phyloP scores from a whole-genome alignment of 2,797 vertebrate genomes.

The Tachyglossus aculeatus region DNA sequence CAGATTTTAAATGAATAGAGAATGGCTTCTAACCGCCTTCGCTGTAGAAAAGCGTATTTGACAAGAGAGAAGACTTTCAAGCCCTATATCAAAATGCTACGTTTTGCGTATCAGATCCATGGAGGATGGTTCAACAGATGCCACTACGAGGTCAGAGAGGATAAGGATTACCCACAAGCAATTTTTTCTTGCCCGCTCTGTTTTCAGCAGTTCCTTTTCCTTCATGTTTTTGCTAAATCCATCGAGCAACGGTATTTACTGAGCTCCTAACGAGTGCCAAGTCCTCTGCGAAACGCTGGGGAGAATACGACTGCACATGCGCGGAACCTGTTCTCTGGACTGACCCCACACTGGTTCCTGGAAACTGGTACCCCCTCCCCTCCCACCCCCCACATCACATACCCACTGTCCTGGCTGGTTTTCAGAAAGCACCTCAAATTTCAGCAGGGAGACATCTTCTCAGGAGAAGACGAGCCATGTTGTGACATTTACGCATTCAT shows the following conservation, averaged over 20 bases:
- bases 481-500: constrained; percentile 64
- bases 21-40: constrained; percentile 66
- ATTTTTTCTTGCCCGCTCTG: constrained; percentile 48
- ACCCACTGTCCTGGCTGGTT: constrained; percentile 48
- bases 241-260: too few relatives aligned
- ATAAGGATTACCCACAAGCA: constrained; percentile 44
- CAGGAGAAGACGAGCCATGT: constrained; percentile 55
- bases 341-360: constrained; percentile 28
- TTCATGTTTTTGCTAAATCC: constrained; percentile 50
- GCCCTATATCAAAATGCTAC: constrained; percentile 60
- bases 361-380: too few relatives aligned
- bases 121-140: constrained; percentile 53
- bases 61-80: constrained; percentile 65
- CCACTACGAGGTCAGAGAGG: constrained; percentile 31
- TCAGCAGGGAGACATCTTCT: constrained; percentile 68
- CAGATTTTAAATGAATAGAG: constrained; percentile 55
- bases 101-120: constrained; percentile 47
- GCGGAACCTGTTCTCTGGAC: constrained; percentile 24
- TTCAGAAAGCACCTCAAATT: constrained; percentile 56
- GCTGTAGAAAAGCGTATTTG: constrained; percentile 61
- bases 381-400: constrained; percentile 13
- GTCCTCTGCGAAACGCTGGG: too few relatives aligned
- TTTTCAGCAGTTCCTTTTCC: constrained; percentile 46
- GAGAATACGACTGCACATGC: constrained; percentile 52
- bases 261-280: too few relatives aligned